Conservation (phyloP, 2,797 vertebrate genomes). For the Megalops cyprinoides region DNA sequence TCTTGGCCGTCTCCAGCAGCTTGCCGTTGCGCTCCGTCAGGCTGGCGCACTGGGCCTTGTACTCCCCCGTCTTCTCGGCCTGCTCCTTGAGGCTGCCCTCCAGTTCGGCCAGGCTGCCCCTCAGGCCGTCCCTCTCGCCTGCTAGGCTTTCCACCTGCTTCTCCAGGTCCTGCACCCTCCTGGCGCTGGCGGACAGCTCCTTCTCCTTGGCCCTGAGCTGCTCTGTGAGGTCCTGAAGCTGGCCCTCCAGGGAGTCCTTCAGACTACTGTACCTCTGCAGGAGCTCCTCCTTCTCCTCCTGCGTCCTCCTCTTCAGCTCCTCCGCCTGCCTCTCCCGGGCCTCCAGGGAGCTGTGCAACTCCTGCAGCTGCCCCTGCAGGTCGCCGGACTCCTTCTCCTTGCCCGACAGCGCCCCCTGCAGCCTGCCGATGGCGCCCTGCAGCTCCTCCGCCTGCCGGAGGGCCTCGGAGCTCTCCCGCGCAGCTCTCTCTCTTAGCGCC, state of each 20-base stretch:
- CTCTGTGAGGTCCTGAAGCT: constrained; percentile 68
- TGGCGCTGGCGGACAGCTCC: constrained; percentile 73
- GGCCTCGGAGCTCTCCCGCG: constrained; percentile 66
- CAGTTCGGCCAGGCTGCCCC: constrained; percentile 62
- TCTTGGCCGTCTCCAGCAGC: constrained; percentile 68
- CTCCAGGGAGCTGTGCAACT: constrained; percentile 68
- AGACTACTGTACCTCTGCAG: constrained; percentile 49
- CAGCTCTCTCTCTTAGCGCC: constrained; percentile 58
- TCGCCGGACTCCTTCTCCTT: constrained; percentile 80
- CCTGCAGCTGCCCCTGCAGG: constrained; percentile 77
- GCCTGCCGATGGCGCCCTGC: constrained; percentile 65
- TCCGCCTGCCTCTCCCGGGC: constrained; percentile 78
- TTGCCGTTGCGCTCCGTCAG: constrained; percentile 69
- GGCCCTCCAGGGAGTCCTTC: constrained; percentile 63
- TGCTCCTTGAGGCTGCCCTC: constrained; percentile 63
- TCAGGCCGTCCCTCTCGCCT: constrained; percentile 70
- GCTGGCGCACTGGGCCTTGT: constrained; percentile 63
- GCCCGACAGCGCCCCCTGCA: constrained; percentile 72
- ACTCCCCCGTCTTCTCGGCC: constrained; percentile 61
- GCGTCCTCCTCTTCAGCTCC: constrained; percentile 67
- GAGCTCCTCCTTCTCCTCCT: constrained; percentile 60
- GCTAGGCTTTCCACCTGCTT: constrained; percentile 72
- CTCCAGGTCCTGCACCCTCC: constrained; percentile 70
- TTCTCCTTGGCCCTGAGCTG: constrained; percentile 81
- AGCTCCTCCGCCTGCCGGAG: constrained; percentile 70